Evolutionary conservation across 2,888 invertebrate species (phyloP), one percentile per base, ranked within the genome.

Genomic region (Drosophila meridiana): DNA sequence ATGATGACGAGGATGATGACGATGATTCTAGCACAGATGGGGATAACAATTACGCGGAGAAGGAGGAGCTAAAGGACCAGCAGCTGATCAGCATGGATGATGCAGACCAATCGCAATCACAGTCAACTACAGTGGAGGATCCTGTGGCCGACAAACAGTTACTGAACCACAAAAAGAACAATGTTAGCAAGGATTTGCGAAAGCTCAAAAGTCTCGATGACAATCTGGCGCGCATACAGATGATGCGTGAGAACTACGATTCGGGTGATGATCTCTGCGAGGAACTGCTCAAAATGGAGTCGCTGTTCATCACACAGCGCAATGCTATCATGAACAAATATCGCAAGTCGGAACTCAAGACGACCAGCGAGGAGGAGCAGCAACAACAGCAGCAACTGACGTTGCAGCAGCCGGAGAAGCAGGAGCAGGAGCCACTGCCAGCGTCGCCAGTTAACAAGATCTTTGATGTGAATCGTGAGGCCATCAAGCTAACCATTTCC

Each of bases 191-290:
- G 52, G 92, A 92, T 63, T 83, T 92, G 67, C 92, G 92, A 36
- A 92, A 92, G 59, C 83, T 92, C 0, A 92, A 92, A 61, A 92
- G 82, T 38, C 77, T 92, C 0, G 93, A 92, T 48, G 92, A 91
- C 28, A 92, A 92, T 67, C 73, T 92, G 13, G 86, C 91, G 2
- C 91, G 92, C 56, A 92, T 92, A 64, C 92, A 92, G 73, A 91
- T 89, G 89, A 92, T 92, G 92, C 88, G 93, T 1, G 91, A 92
- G 9, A 92, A 91, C 59, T 93, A 91, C 57, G 92, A 92, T 69
- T 90, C 92, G 0, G 92, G 90, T 0, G 92, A 92, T 75, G 92
- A 92, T 73, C 91, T 92, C 3, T 90, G 92, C 62, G 92, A 92
- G 48, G 92, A 92, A 64, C 72, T 92, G 38, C 82, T 90, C 2